Conservation (phyloP, 2,113 vertebrate species). For the Clupea harengus region DNA sequence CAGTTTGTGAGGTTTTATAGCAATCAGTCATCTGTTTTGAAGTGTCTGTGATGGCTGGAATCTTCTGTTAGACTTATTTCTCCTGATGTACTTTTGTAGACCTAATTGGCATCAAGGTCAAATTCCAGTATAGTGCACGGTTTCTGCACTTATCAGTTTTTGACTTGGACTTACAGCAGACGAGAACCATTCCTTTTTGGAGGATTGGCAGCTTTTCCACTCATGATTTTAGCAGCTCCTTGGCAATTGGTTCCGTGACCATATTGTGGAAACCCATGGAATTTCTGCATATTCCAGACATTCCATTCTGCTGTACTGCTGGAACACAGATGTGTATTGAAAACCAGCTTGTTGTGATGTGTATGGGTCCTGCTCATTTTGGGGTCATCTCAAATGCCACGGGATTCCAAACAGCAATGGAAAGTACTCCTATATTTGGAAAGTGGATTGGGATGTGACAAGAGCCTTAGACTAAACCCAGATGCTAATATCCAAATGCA, state of each 20-base stretch:
- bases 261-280: slow-evolving; percentile 31
- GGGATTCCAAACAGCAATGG: not conserved
- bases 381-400: not conserved
- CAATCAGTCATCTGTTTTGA: not conserved
- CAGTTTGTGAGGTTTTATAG: not conserved
- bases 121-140: not conserved
- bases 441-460: too few species aligned
- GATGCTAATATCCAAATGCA: not conserved
- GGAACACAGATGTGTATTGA: not conserved
- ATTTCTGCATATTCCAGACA: slow-evolving; percentile 25
- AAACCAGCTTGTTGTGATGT: not conserved
- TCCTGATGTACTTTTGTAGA: not conserved
- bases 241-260: slow-evolving; percentile 5
- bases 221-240: slow-evolving; percentile 5
- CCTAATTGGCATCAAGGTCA: not conserved
- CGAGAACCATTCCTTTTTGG: slow-evolving; percentile 26
- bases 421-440: not conserved
- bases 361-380: slow-evolving; percentile 10
- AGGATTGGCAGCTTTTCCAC: slow-evolving; percentile 31
- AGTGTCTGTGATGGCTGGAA: not conserved
- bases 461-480: not conserved
- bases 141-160: slow-evolving; percentile 12
- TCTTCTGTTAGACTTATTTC: not conserved
- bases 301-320: slow-evolving; percentile 16
- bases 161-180: slow-evolving; percentile 7